These are phyloP conservation scores for Corythucha ciliata DNA, from an alignment of 2,888 invertebrate genomes.

Conservation along the genomic window DNA sequence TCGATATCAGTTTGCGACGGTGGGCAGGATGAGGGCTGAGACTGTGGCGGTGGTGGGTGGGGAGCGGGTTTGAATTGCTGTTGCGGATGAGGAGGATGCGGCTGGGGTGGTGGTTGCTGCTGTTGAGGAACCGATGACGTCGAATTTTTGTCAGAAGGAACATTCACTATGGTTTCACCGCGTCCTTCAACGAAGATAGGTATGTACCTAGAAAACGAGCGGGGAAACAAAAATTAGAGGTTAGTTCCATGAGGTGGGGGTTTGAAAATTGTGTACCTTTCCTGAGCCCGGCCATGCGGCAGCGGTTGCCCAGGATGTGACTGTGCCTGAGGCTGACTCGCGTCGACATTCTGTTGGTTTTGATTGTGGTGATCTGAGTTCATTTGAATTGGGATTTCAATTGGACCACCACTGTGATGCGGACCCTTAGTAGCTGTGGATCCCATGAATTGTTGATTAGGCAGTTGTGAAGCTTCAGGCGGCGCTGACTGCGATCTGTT, in stretches of 20 bases:
- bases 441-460: no score
- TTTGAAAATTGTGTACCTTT: no score
- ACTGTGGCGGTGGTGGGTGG: constrained; percentile 27
- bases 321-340: constrained; percentile 40
- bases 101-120: constrained; percentile 30
- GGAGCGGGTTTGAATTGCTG: no score
- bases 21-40: constrained; percentile 28
- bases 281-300: constrained; percentile 37
- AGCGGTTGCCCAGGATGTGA: constrained; percentile 32
- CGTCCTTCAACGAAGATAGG: constrained; percentile 82
- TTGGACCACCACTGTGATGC: neutral
- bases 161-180: constrained; percentile 60
- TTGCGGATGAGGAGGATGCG: no score
- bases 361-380: no score
- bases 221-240: no score
- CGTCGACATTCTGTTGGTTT: constrained; percentile 41
- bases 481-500: constrained; percentile 69
- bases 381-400: neutral
- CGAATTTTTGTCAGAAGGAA: constrained; percentile 20
- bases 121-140: constrained; percentile 34
- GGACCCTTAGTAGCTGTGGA: no score
- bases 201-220: constrained; percentile 58
- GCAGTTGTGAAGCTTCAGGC: constrained; percentile 43
- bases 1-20: constrained; percentile 37
- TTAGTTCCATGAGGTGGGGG: no score